Base-by-base conservation (phyloP, 2,888 invertebrate species). In the Drosophila antonietae region DNA sequence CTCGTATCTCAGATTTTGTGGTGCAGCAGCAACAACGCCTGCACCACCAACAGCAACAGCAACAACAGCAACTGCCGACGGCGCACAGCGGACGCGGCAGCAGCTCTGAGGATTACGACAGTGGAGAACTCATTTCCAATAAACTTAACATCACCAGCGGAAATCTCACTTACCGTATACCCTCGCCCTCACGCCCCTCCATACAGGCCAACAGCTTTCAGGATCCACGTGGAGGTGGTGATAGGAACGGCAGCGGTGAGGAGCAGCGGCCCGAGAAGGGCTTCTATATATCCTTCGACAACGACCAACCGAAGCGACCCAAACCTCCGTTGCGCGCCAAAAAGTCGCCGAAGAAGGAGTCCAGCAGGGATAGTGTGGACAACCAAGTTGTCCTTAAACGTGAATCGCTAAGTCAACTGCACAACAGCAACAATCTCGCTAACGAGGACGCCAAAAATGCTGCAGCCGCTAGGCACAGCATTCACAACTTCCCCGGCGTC, bases 221-320 rank as follows among this genome's bases (percentile, higher is more conserved):
- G 93, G 94, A 92, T 91, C 93, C 87, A 73, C 91, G 92, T 20
- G 59, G 74, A 12, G 56, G 58, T 37, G 31, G 69, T 1, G 63
- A 59, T 0, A 35, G 59, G 15, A 67, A 73, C 65, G 91, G 93
- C 66, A 59, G 63, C 53, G 91, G 93, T 56, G 92, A 93, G 43
- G 94, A 94, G 18, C 72, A 94, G 51, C 73, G 93, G 7, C 94
- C 93, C 70, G 96, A 97, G 91, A 97, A 97, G 92, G 97, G 97
- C 37, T 98, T 98, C 93, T 98, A 98, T 93, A 97, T 98, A 90
- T 97, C 97, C 58, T 98, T 98, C 91, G 98, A 98, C 91, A 96
- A 96, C 91, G 97, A 97, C 66, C 95, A 96, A 86, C 97, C 97
- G 18, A 97, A 97, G 91, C 94, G 97, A 89, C 97, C 97, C 18